Evolutionary conservation across 2,888 invertebrate genomes (phyloP), one percentile per base, ranked within the genome.

Genomic region (Microplitis deprimator): DNA sequence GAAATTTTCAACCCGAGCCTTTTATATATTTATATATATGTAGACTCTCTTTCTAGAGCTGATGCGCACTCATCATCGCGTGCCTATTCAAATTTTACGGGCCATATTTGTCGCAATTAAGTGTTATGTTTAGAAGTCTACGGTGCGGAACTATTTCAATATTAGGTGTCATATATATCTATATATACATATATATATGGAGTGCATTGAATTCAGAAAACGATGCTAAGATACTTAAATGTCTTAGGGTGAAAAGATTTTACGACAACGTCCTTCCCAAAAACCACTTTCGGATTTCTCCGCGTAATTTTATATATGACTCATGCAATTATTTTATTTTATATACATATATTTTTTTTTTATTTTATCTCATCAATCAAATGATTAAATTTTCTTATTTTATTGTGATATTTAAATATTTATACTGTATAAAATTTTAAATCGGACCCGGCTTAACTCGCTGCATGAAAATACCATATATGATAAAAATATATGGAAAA

Each of bases 21-120:
- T 16, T 64, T n/a, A 65, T 29, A 29, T 29, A 29, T 4, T 4
- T 29, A 29, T 29, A 29, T 29, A 29, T 29, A 50, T 39, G 65
- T 10, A 50, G 4, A 50, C 13, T 6, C 65, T 65, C 65, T 65
- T 65, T 65, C 65, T 65, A 8, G 20, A 29, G 13, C 60, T 41
- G 41, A 13, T 73, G n/a, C 62, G 17, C 74, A 38, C 70, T 84
- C 85, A 83, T 85, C 82, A 83, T 82, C 78, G 84, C 83, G 81
- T 88, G 86, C 87, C 87, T 88, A 87, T 88, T 88, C 87, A 88
- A 88, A 88, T 88, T 88, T 88, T 84, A 88, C 87, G 85, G 83
- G 80, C 85, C 83, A 86, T 87, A 88, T 88, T 87, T 87, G 86
- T 87, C 88, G 87, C 87, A 87, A 88, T 88, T 88, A 88, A 87